Evolutionary conservation across 2,113 vertebrate species (phyloP).

Genomic region (Phrynosoma platyrhinos): DNA sequence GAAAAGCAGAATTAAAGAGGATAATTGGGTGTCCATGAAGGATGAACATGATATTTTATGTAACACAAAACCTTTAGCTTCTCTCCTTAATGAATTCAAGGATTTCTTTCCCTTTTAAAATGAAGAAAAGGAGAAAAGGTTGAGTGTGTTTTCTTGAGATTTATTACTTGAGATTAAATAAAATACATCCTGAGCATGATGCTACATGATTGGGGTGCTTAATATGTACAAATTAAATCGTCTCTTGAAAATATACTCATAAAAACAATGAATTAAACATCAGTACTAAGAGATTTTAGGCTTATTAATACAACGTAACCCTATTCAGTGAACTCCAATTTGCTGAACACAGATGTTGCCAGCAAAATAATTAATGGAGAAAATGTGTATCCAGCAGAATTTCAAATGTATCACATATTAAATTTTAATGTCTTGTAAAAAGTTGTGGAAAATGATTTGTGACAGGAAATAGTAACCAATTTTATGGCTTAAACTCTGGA

Average conservation of each 20-base stretch:
- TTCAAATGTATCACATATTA: conserved; percentile 71
- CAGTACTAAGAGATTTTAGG: conserved; percentile 67
- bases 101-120: conserved; percentile 36
- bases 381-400: conserved; percentile 65
- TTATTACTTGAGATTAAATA: conserved; percentile 78
- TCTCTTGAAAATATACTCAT: conserved; percentile 74
- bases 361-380: conserved; percentile 75
- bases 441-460: conserved; percentile 62
- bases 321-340: conserved; percentile 76
- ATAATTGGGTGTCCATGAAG: conserved; percentile 6
- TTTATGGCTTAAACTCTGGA: conserved; percentile 29
- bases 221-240: conserved; percentile 80
- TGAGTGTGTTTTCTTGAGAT: conserved; percentile 69
- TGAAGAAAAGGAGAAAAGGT: conserved; percentile 58
- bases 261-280: conserved; percentile 80
- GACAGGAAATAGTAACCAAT: conserved; percentile 51
- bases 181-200: conserved; percentile 72
- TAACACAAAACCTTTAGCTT: conserved; percentile 22
- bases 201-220: conserved; percentile 61
- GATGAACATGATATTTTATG: conserved; percentile 44
- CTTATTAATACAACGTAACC: conserved; percentile 77
- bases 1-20: neutral
- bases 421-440: conserved; percentile 68
- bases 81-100: conserved; percentile 60
- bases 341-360: conserved; percentile 72